A percentile compares a stretch with the other conserved stretches of the same genome.
phyloP scores from a whole-genome alignment of 2,113 vertebrate species.

The Cottus gobio region DNA sequence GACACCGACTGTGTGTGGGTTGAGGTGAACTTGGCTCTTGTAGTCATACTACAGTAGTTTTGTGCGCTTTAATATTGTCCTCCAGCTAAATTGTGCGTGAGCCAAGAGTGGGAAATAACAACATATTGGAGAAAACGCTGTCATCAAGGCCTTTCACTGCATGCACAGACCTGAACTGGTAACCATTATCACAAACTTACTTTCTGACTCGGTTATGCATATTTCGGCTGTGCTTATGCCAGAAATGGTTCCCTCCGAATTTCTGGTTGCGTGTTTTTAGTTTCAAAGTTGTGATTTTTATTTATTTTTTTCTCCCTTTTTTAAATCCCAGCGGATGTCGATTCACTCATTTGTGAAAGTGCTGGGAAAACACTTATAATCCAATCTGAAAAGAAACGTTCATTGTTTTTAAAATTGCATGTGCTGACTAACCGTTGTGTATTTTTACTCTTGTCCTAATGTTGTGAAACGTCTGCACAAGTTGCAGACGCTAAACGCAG shows the following conservation, averaged over 20 bases:
- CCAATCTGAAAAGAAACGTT: slow-evolving; percentile 8
- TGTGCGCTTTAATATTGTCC: neutral
- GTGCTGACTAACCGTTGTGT: slow-evolving; percentile 42
- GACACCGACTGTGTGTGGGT: neutral
- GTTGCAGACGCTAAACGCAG: slow-evolving; percentile 13
- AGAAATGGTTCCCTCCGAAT: slow-evolving; percentile 2
- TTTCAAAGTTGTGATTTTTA: slow-evolving; percentile 8
- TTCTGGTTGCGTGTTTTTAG: slow-evolving; percentile 14
- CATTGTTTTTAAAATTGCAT: slow-evolving; percentile 44
- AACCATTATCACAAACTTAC: neutral
- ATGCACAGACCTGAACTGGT: slow-evolving; percentile 75
- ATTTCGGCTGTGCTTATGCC: slow-evolving; percentile 13
- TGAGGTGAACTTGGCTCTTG: neutral
- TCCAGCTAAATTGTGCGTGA: neutral
- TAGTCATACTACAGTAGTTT: neutral
- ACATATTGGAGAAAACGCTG: slow-evolving; percentile 20
- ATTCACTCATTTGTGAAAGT: slow-evolving; percentile 12
- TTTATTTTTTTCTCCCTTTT: neutral
- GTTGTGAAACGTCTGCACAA: slow-evolving; percentile 14
- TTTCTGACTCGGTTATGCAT: neutral
- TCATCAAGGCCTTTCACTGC: slow-evolving; percentile 79
- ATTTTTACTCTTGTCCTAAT: neutral
- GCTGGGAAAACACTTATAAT: slow-evolving; percentile 28
- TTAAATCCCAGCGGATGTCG: slow-evolving; percentile 37
- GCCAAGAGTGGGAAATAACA: neutral